Base-by-base conservation (phyloP, 2,113 vertebrate genomes). In the Chaetodon auriga region DNA sequence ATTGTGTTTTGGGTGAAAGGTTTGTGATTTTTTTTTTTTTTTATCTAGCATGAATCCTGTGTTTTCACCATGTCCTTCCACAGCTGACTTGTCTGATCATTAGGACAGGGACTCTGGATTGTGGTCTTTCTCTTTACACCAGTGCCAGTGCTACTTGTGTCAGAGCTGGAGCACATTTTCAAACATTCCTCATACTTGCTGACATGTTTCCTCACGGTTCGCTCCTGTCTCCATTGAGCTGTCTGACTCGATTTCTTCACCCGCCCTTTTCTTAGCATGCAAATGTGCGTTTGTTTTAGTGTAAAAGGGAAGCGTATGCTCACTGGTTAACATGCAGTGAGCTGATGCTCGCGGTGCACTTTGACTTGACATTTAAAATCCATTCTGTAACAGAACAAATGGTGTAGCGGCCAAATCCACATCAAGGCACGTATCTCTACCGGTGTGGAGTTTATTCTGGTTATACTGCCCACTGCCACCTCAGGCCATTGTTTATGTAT, bases 321-420 rank as follows among this genome's bases (percentile, higher is more conserved):
- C 61, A 45, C 72, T 75, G 83, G 75, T 87, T 81, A 83, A 84
- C 77, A 73, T 80, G 80, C 85, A 79, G 71, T 43, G 23, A 80
- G 76, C 80, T 46, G 45, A 83, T 75, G 70, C 82, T 68, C 1
- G n/a, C 43, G 0, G 62, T 84, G 80, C 82, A 83, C 82, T 91
- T 87, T 76, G 82, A 84, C 73, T 45, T 92, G 89, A 85, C 89
- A 90, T 92, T 92, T 90, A 87, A 86, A 86, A 89, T 90, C 81
- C 76, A 86, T 86, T 88, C 78, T 73, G 53, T 16, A 86, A 57
- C 58, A 79, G 81, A 87, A 86, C 57, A 88, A 84, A 86, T 68
- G 57, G 55, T 60, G 35, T 57, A 73, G 72, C 30, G 30, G 30
- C 76, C 75, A 68, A 57, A 82, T 85, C 38, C 69, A 48, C 82